phyloP scores from a whole-genome alignment of 2,888 invertebrate genomes.

The Homarus gammarus region DNA sequence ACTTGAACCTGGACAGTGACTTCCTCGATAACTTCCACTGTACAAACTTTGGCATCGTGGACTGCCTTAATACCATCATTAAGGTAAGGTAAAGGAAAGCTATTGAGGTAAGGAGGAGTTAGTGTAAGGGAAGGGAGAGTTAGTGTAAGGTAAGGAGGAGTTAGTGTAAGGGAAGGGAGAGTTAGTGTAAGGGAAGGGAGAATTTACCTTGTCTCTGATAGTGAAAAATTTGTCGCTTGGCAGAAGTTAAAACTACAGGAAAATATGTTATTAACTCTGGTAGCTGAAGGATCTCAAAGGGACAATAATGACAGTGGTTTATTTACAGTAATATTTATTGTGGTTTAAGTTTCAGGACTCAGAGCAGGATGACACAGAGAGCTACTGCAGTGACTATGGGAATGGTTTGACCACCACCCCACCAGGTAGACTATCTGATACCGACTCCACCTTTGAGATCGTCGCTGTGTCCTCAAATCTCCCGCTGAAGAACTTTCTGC shows the following conservation, averaged over 20 bases:
- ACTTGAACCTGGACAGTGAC: not conserved
- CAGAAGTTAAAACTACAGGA: too few relatives aligned
- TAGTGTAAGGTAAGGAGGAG: too few relatives aligned
- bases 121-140: too few relatives aligned
- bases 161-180: too few relatives aligned
- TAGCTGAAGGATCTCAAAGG: too few relatives aligned
- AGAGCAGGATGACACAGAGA: constrained; percentile 45
- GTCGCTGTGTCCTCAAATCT: constrained; percentile 33
- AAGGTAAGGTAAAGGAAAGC: not conserved
- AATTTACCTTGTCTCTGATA: too few relatives aligned
- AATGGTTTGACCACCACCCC: constrained; percentile 20
- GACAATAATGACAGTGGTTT: too few relatives aligned
- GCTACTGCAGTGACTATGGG: constrained; percentile 50
- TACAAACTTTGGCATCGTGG: not conserved
- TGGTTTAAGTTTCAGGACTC: not conserved
- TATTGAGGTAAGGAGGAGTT: too few relatives aligned
- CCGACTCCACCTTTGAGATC: constrained; percentile 39
- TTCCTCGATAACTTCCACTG: not conserved
- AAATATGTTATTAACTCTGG: too few relatives aligned
- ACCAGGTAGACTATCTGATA: constrained; percentile 34
- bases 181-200: too few relatives aligned
- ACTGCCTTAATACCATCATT: not conserved
- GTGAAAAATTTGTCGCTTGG: too few relatives aligned
- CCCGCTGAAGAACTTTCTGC: constrained; percentile 21
- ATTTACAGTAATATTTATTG: too few relatives aligned